phyloP scores from a whole-genome alignment of 2,113 vertebrate species.

The Chaetorhynchus papuensis region DNA sequence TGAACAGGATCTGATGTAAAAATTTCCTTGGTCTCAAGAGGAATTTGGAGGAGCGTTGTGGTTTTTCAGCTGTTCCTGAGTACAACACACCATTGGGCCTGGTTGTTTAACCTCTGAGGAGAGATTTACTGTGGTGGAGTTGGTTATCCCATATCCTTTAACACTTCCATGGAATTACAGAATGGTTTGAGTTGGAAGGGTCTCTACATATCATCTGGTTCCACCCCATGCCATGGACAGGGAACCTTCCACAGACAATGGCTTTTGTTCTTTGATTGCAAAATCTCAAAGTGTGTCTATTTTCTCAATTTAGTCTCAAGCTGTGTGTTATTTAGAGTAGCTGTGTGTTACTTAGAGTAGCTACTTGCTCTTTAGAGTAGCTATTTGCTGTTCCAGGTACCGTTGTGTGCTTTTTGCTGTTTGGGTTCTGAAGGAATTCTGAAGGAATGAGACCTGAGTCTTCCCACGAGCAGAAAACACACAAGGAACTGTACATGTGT shows the following conservation, averaged over 20 bases:
- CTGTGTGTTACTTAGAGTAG: background rate
- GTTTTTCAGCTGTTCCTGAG: background rate
- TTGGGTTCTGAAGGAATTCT: background rate
- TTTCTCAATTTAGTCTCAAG: background rate
- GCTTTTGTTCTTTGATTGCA: background rate
- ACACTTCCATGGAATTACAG: background rate
- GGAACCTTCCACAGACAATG: background rate
- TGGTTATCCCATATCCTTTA: background rate
- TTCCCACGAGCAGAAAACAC: background rate
- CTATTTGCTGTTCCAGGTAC: background rate
- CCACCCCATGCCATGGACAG: background rate
- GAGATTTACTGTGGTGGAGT: background rate
- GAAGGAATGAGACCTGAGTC: background rate
- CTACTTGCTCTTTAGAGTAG: background rate
- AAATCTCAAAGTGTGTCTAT: background rate
- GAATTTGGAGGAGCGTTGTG: background rate
- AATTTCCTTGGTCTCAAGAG: background rate
- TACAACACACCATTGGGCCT: fast-evolving
- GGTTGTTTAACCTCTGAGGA: background rate
- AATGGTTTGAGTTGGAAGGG: background rate
- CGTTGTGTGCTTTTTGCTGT: background rate
- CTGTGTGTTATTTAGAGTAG: background rate
- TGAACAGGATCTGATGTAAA: background rate
- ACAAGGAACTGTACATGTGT: background rate
- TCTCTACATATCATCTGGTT: background rate